Base-by-base conservation (phyloP, 2,113 vertebrate species). In the Sturnira hondurensis region DNA sequence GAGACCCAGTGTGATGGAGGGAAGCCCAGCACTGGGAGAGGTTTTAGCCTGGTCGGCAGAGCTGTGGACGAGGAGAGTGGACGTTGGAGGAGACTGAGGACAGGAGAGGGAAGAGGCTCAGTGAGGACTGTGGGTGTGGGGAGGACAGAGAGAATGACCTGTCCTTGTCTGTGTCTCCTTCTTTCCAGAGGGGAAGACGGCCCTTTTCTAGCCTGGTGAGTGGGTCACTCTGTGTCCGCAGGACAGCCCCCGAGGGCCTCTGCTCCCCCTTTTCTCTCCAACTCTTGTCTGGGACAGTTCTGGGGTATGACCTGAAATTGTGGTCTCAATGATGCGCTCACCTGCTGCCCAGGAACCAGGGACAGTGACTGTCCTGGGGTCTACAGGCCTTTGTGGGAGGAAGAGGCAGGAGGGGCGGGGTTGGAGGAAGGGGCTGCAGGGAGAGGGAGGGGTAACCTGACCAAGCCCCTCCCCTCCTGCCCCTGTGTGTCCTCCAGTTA, bases 131-230 rank as follows among this genome's bases (percentile, higher is more conserved):
- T 31, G 15, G 7, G 17, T 33, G 47, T n/a, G 1, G 10, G 31
- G 38, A 5, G 20, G n/a, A 78, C 17, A 58, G 20, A 47, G n/a
- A 58, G n/a, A 9, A 28, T n/a, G 16, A 74, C n/a, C n/a, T n/a
- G n/a, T n/a, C 19, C 26, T 56, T 20, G 33, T 47, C 38, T 70
- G 31, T 73, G 26, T 92, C 56, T 67, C 38, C 33, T 54, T 54
- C 52, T 7, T 54, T 54, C 19, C 52, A 54, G 52, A 6, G 6
- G 20, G 19, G 52, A 54, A 68, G 70, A 22, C 3, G 56, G 78
- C 58, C 47, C 68, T 76, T 47, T 95, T 67, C 76, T 47, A 95
- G 47, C 26, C 84, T 76, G 84, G 76, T 95, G 19, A 92, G 83
- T 82, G 63, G 68, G 17, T 76, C 20, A 67, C 36, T 95, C 3